Conservation (phyloP, 2,113 vertebrate genomes). For the Grallaria varia region DNA sequence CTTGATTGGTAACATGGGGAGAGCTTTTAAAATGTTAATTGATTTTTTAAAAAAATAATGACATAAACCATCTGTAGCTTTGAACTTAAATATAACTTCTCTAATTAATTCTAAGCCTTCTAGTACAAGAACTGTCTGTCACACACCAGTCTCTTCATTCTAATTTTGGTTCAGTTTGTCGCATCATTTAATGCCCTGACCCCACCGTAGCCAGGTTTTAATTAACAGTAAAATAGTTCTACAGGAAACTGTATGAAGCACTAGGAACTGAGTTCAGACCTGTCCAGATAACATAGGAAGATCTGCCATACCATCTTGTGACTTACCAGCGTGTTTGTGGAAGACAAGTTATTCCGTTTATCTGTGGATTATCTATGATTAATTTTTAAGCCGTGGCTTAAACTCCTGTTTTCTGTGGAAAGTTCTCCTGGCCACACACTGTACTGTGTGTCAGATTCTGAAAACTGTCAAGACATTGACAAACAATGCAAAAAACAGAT, state of each 20-base stretch:
- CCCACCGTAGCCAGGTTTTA: not conserved
- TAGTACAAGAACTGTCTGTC: not conserved
- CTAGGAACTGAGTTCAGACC: not conserved
- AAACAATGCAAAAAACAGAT: not conserved
- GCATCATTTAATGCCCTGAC: not conserved
- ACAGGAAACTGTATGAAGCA: not conserved
- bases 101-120: slow-evolving; percentile 12
- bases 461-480: not conserved
- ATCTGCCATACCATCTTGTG: not conserved
- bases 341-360: not conserved
- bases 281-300: not conserved
- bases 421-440: not conserved
- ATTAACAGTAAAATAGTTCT: not conserved
- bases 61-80: slow-evolving; percentile 35
- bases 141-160: not conserved
- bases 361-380: not conserved
- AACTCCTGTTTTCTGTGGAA: not conserved
- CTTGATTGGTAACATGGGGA: slow-evolving; percentile 11
- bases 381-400: not conserved
- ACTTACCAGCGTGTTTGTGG: not conserved
- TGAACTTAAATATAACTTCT: slow-evolving; percentile 46
- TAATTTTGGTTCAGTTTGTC: not conserved
- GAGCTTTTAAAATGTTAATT: slow-evolving; percentile 45
- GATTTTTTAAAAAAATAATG: slow-evolving; percentile 30
- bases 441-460: not conserved